Conservation (phyloP, 2,113 vertebrate species). For the Pluvialis apricaria region DNA sequence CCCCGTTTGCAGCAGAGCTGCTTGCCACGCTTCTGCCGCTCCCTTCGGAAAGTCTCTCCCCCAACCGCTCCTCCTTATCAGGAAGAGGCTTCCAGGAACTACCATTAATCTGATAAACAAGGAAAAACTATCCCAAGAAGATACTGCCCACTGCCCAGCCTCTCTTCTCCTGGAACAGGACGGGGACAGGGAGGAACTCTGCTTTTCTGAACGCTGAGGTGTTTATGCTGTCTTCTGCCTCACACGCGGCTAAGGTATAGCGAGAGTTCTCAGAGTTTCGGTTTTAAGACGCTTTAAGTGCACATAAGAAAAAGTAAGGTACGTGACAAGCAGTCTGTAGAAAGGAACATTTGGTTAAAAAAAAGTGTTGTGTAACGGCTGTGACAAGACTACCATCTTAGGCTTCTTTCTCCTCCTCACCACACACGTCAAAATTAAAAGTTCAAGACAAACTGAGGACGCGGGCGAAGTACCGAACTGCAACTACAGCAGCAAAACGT, state of each 20-base stretch:
- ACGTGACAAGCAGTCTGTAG: background rate
- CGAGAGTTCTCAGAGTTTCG: background rate
- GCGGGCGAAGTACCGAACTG: background rate
- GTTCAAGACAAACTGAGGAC: accelerated
- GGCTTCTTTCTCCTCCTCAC: background rate
- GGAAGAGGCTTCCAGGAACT: background rate
- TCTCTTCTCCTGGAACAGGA: background rate
- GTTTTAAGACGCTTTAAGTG: background rate
- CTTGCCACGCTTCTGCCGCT: accelerated
- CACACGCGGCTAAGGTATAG: accelerated
- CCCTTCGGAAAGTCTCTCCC: background rate
- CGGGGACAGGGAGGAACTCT: background rate
- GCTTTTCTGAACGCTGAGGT: background rate
- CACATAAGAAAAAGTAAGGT: accelerated
- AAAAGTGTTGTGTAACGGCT: background rate
- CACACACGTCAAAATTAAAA: accelerated
- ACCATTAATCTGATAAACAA: background rate
- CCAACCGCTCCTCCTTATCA: background rate
- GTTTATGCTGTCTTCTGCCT: background rate
- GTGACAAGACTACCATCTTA: background rate
- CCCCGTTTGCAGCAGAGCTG: background rate
- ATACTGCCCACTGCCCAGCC: background rate
- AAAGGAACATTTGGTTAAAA: accelerated
- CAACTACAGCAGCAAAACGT: background rate
- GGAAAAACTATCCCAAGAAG: background rate